Base-by-base conservation (phyloP, 1,140 invertebrate species). In the Mycetomoellerius zeteki region DNA sequence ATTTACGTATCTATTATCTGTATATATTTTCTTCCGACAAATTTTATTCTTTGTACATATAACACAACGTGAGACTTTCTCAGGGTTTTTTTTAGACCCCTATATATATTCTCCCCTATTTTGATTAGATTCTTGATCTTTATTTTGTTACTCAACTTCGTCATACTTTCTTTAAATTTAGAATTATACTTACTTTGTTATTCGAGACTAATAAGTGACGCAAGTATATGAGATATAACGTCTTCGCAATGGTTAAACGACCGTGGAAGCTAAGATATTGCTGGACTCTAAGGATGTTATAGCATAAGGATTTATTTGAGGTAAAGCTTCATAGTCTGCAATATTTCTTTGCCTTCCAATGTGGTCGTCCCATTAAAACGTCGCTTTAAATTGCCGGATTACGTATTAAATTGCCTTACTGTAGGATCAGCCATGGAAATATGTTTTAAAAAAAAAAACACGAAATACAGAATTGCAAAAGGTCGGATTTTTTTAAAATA, bases 291-390 rank as follows among this genome's bases (percentile, higher is more conserved):
- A 47, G 37, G 8, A 16, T 47, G 24, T 73, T 75, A n/a, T 47
- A 84, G 24, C 14, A 60, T 33, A 27, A 75, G 43, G 37, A 84
- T 84, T 84, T 84, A 84, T 84, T 84, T 84, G 80, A 14, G 80
- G 54, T 73, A 30, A 52, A 84, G 8, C 14, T 50, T 60, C 3
- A 50, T 50, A 58, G 56, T 50, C 69, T n/a, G 8, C 37, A 47
- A 37, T 21, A 14, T 82, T 73, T 19, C 56, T 16, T 7, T 58
- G 7, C 24, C 19, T n/a, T 47, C 7, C 12, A 75, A 62, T 4
- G 21, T 10, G 16, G 14, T 50, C 47, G 19, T 50, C n/a, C n/a
- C n/a, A 14, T 75, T 21, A 50, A 75, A 60, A 14, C 37, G 8
- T 43, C 37, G 24, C 21, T 60, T 27, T 50, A 33, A 30, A 37